phyloP scores from a whole-genome alignment of 2,113 vertebrate species.

The Megaptera novaeangliae region DNA sequence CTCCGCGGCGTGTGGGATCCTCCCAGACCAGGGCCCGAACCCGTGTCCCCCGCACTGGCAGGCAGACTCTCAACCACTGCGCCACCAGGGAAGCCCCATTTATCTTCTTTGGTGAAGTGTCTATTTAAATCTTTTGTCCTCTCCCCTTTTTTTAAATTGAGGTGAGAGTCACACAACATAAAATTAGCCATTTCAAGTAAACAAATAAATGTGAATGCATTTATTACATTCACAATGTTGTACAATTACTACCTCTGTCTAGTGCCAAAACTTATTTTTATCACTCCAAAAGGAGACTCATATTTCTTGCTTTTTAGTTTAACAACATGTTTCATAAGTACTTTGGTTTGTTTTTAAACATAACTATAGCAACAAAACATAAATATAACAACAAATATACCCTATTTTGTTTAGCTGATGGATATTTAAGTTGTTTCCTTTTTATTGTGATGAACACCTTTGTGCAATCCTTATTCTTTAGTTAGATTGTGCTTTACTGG shows the following conservation, averaged over 20 bases:
- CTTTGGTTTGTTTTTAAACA: background rate
- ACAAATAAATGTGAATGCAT: background rate
- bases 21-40: no score
- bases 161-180: background rate
- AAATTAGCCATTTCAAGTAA: constrained; percentile 1
- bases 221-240: background rate
- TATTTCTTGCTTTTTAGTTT: background rate
- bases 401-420: background rate
- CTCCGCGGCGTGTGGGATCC: no score
- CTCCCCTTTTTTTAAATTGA: background rate
- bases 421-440: background rate
- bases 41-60: no score
- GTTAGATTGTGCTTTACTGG: background rate
- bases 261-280: background rate
- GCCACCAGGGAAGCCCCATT: background rate
- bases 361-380: background rate
- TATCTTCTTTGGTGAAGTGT: background rate
- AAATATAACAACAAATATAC: background rate
- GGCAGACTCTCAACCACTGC: no score
- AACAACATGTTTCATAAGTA: background rate
- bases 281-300: background rate
- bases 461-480: background rate
- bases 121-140: background rate
- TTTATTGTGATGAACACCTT: background rate
- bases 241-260: background rate